phyloP scores from a whole-genome alignment of 2,797 vertebrate species.

The Myripristis murdjan region DNA sequence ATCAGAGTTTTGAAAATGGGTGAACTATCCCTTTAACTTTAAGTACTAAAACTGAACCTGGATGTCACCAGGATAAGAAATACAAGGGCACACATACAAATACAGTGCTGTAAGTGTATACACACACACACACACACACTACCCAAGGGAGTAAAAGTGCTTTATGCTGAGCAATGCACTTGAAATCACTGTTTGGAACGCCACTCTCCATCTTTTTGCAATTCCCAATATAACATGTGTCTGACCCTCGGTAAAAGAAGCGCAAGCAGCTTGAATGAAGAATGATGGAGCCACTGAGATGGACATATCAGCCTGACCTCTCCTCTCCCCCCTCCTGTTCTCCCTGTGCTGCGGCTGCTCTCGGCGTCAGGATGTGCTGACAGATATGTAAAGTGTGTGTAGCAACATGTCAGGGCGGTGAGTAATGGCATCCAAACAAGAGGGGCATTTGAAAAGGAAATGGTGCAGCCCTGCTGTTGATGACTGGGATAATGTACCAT shows the following conservation, averaged over 20 bases:
- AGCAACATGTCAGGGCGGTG: slow-evolving; percentile 41
- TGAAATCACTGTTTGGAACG: background rate
- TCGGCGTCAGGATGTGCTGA: slow-evolving; percentile 40
- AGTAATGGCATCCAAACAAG: slow-evolving; percentile 58
- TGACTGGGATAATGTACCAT: slow-evolving; percentile 53
- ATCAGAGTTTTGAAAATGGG: no score
- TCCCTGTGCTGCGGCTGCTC: background rate
- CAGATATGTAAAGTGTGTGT: slow-evolving; percentile 37
- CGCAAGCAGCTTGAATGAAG: background rate
- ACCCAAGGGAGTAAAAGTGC: background rate
- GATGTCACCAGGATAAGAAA: no score
- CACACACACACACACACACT: background rate
- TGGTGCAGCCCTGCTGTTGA: slow-evolving; percentile 37
- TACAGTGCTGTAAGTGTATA: background rate
- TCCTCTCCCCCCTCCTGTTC: background rate
- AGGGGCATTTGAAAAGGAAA: slow-evolving; percentile 46
- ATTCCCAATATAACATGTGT: background rate
- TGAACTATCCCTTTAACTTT: no score
- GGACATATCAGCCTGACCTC: background rate
- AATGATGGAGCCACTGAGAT: background rate
- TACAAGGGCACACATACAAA: background rate
- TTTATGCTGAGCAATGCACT: background rate
- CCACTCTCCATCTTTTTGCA: background rate
- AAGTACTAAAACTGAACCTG: no score
- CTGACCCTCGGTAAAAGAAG: background rate